A percentile compares a stretch with the other conserved stretches of the same genome.
phyloP scores from a whole-genome alignment of 2,888 invertebrate genomes.

The Hedya salicella region DNA sequence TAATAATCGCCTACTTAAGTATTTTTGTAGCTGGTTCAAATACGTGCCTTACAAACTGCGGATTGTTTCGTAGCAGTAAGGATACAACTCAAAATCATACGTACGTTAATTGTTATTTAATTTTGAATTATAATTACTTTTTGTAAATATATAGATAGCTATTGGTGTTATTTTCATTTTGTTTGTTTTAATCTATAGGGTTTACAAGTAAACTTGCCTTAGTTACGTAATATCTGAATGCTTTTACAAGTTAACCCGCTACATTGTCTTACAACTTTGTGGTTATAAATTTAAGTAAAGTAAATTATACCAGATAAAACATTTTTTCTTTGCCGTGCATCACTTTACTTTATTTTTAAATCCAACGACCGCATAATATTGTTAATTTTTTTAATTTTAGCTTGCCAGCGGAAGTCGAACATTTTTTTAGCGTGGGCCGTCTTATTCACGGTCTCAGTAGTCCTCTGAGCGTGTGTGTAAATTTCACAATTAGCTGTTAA shows the following conservation, averaged over 20 bases:
- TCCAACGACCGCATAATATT: slow-evolving; percentile 11
- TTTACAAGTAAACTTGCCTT: too few relatives aligned
- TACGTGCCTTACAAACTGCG: not conserved
- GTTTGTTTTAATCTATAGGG: too few relatives aligned
- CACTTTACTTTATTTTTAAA: slow-evolving; percentile 3
- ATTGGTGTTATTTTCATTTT: too few relatives aligned
- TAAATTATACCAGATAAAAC: not conserved
- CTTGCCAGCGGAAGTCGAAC: slow-evolving; percentile 35
- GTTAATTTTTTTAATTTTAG: slow-evolving; percentile 26
- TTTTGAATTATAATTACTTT: too few relatives aligned
- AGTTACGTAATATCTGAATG: too few relatives aligned
- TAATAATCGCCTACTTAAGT: slow-evolving; percentile 17
- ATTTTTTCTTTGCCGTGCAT: not conserved
- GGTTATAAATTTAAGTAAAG: too few relatives aligned
- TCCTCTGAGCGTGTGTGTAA: not conserved
- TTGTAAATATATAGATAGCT: too few relatives aligned
- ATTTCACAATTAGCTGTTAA: slow-evolving; percentile 2
- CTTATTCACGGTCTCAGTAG: slow-evolving; percentile 19
- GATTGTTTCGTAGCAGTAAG: not conserved
- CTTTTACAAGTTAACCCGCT: too few relatives aligned
- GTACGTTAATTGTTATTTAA: too few relatives aligned
- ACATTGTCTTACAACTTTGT: too few relatives aligned
- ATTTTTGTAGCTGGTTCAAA: slow-evolving; percentile 1
- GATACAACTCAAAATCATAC: not conserved
- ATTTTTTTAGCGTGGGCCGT: slow-evolving; percentile 32